These are phyloP conservation scores for Brachionus rubens DNA, from an alignment of 1,140 invertebrate genomes.

Conservation along the genomic window DNA sequence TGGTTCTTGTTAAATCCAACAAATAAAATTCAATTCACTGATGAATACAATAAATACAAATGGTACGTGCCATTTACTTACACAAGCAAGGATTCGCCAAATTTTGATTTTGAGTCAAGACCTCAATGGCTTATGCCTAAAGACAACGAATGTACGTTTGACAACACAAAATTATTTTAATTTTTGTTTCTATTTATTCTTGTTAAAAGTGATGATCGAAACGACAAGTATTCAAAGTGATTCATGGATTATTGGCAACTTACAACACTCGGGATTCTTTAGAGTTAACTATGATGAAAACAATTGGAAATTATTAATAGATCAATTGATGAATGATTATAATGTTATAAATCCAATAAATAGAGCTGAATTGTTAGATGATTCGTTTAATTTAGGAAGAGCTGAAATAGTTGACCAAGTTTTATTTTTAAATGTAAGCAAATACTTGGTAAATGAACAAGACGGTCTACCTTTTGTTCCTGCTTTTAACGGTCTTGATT, in stretches of 20 bases:
- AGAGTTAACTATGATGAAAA: conserved; percentile 76
- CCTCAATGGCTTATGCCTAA: conserved; percentile 59
- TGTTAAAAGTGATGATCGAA: neutral
- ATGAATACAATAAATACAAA: conserved; percentile 44
- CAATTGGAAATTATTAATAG: conserved; percentile 70
- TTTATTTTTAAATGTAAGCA: conserved; percentile 9
- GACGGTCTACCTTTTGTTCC: conserved; percentile 29
- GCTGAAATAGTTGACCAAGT: conserved; percentile 48
- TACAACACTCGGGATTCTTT: conserved; percentile 81
- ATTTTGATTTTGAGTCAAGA: conserved; percentile 47
- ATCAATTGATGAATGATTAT: conserved; percentile 48
- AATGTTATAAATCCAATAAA: conserved; percentile 51
- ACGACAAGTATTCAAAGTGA: neutral
- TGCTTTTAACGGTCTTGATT: conserved; percentile 28
- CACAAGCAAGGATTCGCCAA: conserved; percentile 48
- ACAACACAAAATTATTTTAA: neutral
- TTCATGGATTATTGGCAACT: conserved; percentile 70
- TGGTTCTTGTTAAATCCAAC: conserved; percentile 54
- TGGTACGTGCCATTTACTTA: conserved; percentile 49
- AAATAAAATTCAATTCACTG: neutral
- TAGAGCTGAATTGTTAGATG: conserved; percentile 80
- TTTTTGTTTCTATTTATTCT: neutral
- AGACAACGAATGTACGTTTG: conserved; percentile 13
- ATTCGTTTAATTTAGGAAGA: conserved; percentile 73
- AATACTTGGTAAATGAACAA: conserved; percentile 28